A percentile compares a stretch with the other conserved stretches of the same genome.
phyloP scores from a whole-genome alignment of 2,888 invertebrate genomes.

The Acrobasis repandana region DNA sequence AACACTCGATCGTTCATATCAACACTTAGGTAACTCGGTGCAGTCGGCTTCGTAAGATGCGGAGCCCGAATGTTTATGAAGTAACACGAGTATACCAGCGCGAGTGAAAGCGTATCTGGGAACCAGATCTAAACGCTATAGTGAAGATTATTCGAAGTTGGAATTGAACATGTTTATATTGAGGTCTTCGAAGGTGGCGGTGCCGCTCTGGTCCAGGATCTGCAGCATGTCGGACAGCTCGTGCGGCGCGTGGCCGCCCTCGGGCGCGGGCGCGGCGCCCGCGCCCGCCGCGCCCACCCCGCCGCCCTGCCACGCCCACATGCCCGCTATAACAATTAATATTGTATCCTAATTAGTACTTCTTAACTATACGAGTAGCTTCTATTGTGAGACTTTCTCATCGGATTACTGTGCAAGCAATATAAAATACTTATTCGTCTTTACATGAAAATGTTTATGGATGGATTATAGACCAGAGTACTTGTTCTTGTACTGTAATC shows the following conservation, averaged over 20 bases:
- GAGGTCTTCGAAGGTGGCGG: slow-evolving; percentile 70
- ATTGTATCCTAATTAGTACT: not conserved
- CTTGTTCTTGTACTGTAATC: too few species aligned
- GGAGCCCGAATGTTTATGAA: not conserved
- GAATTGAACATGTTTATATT: slow-evolving; percentile 37
- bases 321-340: slow-evolving; percentile 40
- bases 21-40: not conserved
- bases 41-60: not conserved
- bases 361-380: slow-evolving; percentile 22
- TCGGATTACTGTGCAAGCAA: too few species aligned
- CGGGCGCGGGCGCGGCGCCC: slow-evolving; percentile 78
- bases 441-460: too few species aligned
- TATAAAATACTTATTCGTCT: too few species aligned
- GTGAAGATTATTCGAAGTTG: slow-evolving; percentile 30
- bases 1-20: not conserved
- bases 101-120: not conserved
- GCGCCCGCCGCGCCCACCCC: slow-evolving; percentile 84
- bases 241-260: slow-evolving; percentile 53
- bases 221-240: slow-evolving; percentile 62
- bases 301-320: slow-evolving; percentile 73
- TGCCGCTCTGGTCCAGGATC: slow-evolving; percentile 66
- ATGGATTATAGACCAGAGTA: too few species aligned
- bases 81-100: not conserved
- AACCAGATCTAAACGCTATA: not conserved
- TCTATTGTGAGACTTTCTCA: too few species aligned